phyloP scores from a whole-genome alignment of 2,888 invertebrate species.

The Sturmia bella region DNA sequence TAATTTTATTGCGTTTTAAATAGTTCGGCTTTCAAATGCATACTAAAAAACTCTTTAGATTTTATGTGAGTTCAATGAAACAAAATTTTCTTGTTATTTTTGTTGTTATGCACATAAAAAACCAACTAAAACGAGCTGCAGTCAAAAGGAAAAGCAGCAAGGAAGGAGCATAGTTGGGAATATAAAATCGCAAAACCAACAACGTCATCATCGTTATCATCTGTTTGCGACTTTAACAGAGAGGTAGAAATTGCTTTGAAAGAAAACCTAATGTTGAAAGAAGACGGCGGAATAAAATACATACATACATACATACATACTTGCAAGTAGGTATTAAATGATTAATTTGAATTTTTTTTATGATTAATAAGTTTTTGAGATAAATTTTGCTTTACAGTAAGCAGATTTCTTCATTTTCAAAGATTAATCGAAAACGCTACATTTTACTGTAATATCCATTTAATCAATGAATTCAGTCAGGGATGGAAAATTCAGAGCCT shows the following conservation, averaged over 20 bases:
- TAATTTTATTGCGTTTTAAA: slow-evolving; percentile 64
- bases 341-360: too few relatives aligned
- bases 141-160: slow-evolving; percentile 34
- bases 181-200: slow-evolving; percentile 7
- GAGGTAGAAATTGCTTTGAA: not conserved
- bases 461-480: too few relatives aligned
- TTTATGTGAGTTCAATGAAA: slow-evolving; percentile 67
- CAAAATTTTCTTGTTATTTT: slow-evolving; percentile 38
- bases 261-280: too few relatives aligned
- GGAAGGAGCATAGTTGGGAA: slow-evolving; percentile 27
- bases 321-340: too few relatives aligned
- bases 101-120: slow-evolving; percentile 30
- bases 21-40: slow-evolving; percentile 67
- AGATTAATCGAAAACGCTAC: not conserved
- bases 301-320: too few relatives aligned
- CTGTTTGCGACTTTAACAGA: slow-evolving; percentile 25
- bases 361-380: too few relatives aligned
- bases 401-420: not conserved
- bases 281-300: too few relatives aligned
- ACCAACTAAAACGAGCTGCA: slow-evolving; percentile 22
- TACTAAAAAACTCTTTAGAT: slow-evolving; percentile 66
- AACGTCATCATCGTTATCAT: slow-evolving; percentile 39
- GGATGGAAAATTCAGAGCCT: too few relatives aligned
- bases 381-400: not conserved
- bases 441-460: too few relatives aligned